Conservation (phyloP, 2,113 vertebrate species). For the Chaetorhynchus papuensis region DNA sequence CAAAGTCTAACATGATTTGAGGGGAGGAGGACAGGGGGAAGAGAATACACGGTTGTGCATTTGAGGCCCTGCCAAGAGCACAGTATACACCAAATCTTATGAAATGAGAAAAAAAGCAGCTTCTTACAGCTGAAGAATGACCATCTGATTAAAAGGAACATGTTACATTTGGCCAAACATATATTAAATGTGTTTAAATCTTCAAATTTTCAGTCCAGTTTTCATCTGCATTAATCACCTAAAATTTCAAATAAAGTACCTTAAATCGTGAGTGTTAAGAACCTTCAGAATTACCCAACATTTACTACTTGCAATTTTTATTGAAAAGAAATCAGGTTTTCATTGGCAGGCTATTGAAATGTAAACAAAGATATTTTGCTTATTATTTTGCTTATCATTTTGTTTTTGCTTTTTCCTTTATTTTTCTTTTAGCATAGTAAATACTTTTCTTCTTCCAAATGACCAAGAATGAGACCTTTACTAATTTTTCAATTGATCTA, state of each 20-base stretch:
- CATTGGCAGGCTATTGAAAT: background rate
- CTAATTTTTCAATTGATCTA: background rate
- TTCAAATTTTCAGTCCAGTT: background rate
- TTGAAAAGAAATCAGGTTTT: background rate
- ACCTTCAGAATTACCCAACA: background rate
- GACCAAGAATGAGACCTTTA: background rate
- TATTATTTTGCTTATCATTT: background rate
- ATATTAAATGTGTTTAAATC: background rate
- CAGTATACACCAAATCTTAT: background rate
- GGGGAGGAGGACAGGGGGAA: rapidly evolving
- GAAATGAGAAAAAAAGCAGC: background rate
- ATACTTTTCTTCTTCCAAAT: background rate
- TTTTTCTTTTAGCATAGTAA: background rate
- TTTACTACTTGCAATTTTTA: background rate
- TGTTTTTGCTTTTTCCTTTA: background rate
- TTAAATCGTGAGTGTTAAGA: background rate
- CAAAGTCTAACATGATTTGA: background rate
- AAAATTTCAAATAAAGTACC: background rate
- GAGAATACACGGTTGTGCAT: background rate
- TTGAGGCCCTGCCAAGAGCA: background rate
- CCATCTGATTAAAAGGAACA: background rate
- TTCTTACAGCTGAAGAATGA: background rate
- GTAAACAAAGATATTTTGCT: background rate
- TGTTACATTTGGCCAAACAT: background rate
- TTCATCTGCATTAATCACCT: background rate